Percentiles rank a stretch among this genome's conserved stretches.
Evolutionary conservation across 2,113 vertebrate species (phyloP).

Genomic region (Corydoras maculifer): DNA sequence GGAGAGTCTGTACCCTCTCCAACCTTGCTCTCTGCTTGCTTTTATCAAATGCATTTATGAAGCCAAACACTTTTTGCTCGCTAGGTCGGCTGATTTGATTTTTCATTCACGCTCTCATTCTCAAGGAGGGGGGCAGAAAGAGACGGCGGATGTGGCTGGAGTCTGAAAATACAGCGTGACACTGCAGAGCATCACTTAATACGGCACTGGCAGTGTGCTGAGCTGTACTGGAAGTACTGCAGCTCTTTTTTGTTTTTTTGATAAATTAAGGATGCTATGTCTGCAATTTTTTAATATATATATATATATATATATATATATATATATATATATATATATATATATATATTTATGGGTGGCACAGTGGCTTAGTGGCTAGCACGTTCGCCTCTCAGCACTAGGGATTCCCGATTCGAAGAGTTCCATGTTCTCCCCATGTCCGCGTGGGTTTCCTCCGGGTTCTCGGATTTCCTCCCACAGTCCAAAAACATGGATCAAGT

Average conservation of each 20-base stretch:
- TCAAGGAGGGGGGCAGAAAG: slow-evolving; percentile 4
- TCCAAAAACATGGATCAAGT: too few species aligned
- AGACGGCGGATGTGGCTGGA: slow-evolving; percentile 25
- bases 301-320: not conserved
- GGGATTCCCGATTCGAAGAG: too few species aligned
- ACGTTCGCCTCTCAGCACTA: too few species aligned
- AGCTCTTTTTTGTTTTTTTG: not conserved
- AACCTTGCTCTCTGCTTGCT: slow-evolving; percentile 37
- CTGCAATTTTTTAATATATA: slow-evolving; percentile 2
- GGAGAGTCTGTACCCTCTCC: slow-evolving; percentile 43
- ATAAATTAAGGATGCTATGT: not conserved
- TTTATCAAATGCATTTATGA: slow-evolving; percentile 45
- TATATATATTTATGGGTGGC: too few species aligned
- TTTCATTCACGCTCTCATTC: slow-evolving; percentile 9
- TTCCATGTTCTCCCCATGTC: too few species aligned
- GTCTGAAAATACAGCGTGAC: slow-evolving; percentile 28
- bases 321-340: too few species aligned
- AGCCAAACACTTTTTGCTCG: slow-evolving; percentile 35
- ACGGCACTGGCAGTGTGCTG: slow-evolving; percentile 20
- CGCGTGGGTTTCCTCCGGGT: too few species aligned
- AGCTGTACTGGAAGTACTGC: not conserved
- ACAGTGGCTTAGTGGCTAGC: too few species aligned
- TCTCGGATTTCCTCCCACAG: too few species aligned
- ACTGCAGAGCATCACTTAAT: slow-evolving; percentile 30
- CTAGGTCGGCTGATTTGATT: slow-evolving; percentile 45